Conservation (phyloP, 1,140 invertebrate genomes). For the Wasmannia auropunctata region DNA sequence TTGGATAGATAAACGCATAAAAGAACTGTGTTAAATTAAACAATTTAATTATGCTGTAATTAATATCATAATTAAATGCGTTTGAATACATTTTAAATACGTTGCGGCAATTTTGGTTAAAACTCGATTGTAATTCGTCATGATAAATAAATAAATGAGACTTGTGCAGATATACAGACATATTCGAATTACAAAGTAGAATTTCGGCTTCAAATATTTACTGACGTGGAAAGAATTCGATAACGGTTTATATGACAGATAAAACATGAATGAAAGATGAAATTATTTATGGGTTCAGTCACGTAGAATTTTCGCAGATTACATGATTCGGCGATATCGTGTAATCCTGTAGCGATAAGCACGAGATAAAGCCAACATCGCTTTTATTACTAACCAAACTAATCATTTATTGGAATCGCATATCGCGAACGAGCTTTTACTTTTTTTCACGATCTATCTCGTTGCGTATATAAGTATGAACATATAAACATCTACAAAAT, state of each 20-base stretch:
- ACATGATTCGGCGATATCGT: background rate
- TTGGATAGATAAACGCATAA: slow-evolving; percentile 5
- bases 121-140: no score
- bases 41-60: background rate
- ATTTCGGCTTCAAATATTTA: background rate
- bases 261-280: background rate
- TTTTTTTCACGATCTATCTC: background rate
- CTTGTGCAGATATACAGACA: background rate
- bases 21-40: background rate
- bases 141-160: background rate
- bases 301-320: slow-evolving; percentile 6
- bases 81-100: background rate
- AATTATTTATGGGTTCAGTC: background rate
- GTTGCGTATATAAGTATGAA: background rate
- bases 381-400: background rate
- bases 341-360: background rate
- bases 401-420: background rate
- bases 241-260: background rate
- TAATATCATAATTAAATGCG: background rate
- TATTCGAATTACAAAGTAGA: background rate
- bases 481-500: background rate
- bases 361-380: background rate
- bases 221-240: background rate
- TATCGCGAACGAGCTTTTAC: background rate
- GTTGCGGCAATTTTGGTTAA: background rate